Conservation (phyloP, 2,113 vertebrate species). For the Deroptyus accipitrinus region DNA sequence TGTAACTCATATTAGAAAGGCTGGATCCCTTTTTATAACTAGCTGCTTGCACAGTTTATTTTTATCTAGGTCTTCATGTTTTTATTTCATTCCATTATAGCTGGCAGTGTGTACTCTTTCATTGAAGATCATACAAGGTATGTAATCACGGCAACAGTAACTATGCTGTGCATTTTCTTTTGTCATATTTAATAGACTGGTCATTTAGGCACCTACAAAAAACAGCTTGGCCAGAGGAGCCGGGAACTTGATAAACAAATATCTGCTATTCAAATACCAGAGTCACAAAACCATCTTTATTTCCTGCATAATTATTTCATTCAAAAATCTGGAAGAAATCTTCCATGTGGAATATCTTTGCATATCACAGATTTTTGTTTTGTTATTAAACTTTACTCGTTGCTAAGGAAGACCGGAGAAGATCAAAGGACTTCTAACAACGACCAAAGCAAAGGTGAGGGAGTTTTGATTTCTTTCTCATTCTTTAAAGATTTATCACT, state of each 20-base stretch:
- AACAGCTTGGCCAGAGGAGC: not conserved
- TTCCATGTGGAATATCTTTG: not conserved
- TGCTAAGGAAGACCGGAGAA: conserved; percentile 36
- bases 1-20: conserved; percentile 16
- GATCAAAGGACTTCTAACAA: conserved; percentile 40
- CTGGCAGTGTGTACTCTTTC: conserved; percentile 34
- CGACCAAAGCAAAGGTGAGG: conserved; percentile 34
- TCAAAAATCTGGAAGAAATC: not conserved
- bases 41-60: conserved; percentile 3
- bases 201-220: conserved; percentile 25
- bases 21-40: not conserved
- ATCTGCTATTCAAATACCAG: not conserved
- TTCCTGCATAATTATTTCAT: not conserved
- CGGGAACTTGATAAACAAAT: not conserved
- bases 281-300: not conserved
- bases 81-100: not conserved
- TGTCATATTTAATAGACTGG: conserved; percentile 41
- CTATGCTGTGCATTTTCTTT: conserved; percentile 57
- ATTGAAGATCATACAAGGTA: conserved; percentile 26
- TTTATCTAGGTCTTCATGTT: conserved; percentile 21
- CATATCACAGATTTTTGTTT: not conserved
- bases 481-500: not conserved
- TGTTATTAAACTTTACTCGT: conserved; percentile 16
- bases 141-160: conserved; percentile 63
- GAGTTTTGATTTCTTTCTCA: conserved; percentile 22